Evolutionary conservation across 2,113 vertebrate genomes (phyloP), one percentile per base, ranked within the genome.

Genomic region (Alexandromys fortis): DNA sequence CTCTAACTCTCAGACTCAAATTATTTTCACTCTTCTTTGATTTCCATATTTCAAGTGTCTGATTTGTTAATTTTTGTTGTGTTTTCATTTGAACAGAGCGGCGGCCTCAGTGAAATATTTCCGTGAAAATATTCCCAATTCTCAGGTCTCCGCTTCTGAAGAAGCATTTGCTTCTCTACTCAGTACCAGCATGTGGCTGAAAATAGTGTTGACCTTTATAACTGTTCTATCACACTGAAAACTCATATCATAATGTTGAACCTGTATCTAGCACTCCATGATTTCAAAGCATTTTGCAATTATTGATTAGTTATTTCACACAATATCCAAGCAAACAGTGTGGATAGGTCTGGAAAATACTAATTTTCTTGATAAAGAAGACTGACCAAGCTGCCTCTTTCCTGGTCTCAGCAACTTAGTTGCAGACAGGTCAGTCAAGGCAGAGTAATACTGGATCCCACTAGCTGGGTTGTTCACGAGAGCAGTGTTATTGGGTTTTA

Each of bases 201-300:
- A 94, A 95, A 96, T 92, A 95, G 90, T 86, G 97, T 96, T 97
- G 90, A 92, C 77, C 90, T 97, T 97, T 95, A 49, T 7, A 13
- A 13, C 63, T 96, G 77, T 94, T 90, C 67, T 86, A 35, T 92
- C 94, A 94, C 86, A 92, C 55, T 92, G 92, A 91, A 98, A 92
- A 75, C 28, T 75, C 30, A 10, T 75, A 88, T 90, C 86, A 93
- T 78, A 95, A 86, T 91, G 95, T 91, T 96, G 90, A 97, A 78
- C 68, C 82, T 92, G 63, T 86, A 79, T 94, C 90, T 94, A 92
- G 61, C 63, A 92, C 90, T 94, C 68, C 19, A 83, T 92, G 78
- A 95, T 97, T 97, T 92, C 92, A 94, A 96, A 94, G 82, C 92
- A 95, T 91, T 96, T 97, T 94, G 92, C 1, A 4, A 92, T 95